phyloP scores from a whole-genome alignment of 2,888 invertebrate genomes.

The Oxytorus armatus region DNA sequence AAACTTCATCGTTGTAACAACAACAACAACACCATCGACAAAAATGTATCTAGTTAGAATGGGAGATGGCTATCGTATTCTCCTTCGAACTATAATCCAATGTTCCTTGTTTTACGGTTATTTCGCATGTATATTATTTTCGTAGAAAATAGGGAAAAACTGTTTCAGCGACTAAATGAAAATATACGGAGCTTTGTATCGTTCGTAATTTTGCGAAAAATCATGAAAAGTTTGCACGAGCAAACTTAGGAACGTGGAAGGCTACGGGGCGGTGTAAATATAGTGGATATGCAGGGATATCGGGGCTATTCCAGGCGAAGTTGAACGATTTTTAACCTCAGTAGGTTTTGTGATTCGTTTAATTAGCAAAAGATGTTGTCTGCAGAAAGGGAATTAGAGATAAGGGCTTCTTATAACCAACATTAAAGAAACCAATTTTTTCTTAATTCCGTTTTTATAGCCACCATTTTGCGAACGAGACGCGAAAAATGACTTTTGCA shows the following conservation, averaged over 20 bases:
- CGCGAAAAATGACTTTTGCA: no score
- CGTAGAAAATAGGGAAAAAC: background rate
- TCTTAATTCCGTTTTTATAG: no score
- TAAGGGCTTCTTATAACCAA: no score
- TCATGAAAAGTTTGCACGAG: constrained; percentile 1
- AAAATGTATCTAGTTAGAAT: background rate
- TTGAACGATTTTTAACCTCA: no score
- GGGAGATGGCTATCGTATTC: background rate
- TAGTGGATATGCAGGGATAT: no score
- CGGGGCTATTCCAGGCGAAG: no score
- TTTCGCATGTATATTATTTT: background rate
- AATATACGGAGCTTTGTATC: background rate
- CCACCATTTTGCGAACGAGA: no score
- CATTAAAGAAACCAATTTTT: no score
- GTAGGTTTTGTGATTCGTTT: no score
- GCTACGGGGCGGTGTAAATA: background rate
- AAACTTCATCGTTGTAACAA: background rate
- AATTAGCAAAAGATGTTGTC: no score
- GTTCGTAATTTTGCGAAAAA: constrained; percentile 1
- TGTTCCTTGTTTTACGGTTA: background rate
- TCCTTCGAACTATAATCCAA: background rate
- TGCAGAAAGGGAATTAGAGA: no score
- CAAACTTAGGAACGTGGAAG: background rate
- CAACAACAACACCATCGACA: background rate
- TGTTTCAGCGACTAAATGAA: background rate